Evolutionary conservation across 2,797 vertebrate genomes (phyloP).

Genomic region (Schizothorax lantsangensis): DNA sequence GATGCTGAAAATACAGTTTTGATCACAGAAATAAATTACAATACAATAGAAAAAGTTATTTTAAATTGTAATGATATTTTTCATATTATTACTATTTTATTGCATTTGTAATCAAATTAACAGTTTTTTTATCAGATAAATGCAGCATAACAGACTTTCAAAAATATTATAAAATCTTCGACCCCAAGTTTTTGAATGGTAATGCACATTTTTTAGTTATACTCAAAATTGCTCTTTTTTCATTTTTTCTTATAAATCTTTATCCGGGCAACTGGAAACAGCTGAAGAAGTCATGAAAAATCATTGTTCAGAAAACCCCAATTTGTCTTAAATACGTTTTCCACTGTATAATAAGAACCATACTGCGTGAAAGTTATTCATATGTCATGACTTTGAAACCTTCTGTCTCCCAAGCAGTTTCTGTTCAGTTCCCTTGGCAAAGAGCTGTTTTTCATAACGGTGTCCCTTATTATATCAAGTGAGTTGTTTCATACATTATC

Average conservation of each 20-base stretch:
- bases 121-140: background rate
- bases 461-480: constrained; percentile 91
- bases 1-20: background rate
- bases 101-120: background rate
- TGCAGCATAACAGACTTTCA: background rate
- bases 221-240: background rate
- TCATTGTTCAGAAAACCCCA: background rate
- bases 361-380: background rate
- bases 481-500: constrained; percentile 68
- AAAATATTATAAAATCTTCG: background rate
- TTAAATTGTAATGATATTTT: background rate
- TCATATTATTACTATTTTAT: background rate
- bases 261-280: background rate
- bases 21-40: background rate
- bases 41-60: background rate
- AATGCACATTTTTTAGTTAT: background rate
- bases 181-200: background rate
- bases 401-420: constrained; percentile 73
- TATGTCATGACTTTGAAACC: background rate
- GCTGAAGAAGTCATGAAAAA: background rate
- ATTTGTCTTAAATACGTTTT: background rate
- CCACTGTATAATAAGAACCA: background rate
- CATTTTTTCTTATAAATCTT: background rate
- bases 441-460: constrained; percentile 87
- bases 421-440: constrained; percentile 86